Evolutionary conservation across 2,797 vertebrate genomes (phyloP).

Genomic region (Protonibea diacanthus): DNA sequence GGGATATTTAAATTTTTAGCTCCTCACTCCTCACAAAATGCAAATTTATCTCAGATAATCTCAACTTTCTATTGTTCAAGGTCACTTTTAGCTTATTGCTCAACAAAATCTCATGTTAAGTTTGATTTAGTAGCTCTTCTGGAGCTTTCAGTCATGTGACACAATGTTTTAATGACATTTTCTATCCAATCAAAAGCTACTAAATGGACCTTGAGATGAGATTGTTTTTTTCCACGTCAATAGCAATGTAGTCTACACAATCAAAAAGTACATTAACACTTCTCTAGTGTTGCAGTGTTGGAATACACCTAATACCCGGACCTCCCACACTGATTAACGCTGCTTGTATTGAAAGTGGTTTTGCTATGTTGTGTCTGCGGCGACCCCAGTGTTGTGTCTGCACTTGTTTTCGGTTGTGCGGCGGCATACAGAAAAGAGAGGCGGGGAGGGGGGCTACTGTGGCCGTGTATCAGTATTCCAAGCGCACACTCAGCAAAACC

Average conservation of each 20-base stretch:
- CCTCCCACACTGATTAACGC: neutral
- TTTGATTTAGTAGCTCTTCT: neutral
- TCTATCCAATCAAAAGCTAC: neutral
- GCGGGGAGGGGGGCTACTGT: constrained; percentile 44
- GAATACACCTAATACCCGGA: constrained; percentile 1
- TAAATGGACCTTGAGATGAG: neutral
- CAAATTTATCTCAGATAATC: too few species aligned
- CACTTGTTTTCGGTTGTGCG: constrained; percentile 42
- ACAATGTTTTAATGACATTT: neutral
- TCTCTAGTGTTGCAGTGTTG: neutral
- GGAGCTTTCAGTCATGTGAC: neutral
- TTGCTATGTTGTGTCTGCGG: constrained; percentile 56
- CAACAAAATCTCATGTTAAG: neutral
- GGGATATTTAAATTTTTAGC: too few species aligned
- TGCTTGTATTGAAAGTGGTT: neutral
- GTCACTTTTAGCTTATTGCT: neutral
- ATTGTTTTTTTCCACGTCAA: neutral
- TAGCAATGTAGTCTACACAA: neutral
- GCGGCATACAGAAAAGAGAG: constrained; percentile 11
- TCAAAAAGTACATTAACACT: neutral
- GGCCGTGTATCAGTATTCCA: constrained; percentile 81
- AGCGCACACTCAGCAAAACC: constrained; percentile 80
- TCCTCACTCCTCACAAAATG: too few species aligned
- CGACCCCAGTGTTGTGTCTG: constrained; percentile 64
- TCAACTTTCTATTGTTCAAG: neutral